A percentile compares a stretch with the other conserved stretches of the same genome.
phyloP scores from a whole-genome alignment of 2,888 invertebrate genomes.

The Polyploca ridens region DNA sequence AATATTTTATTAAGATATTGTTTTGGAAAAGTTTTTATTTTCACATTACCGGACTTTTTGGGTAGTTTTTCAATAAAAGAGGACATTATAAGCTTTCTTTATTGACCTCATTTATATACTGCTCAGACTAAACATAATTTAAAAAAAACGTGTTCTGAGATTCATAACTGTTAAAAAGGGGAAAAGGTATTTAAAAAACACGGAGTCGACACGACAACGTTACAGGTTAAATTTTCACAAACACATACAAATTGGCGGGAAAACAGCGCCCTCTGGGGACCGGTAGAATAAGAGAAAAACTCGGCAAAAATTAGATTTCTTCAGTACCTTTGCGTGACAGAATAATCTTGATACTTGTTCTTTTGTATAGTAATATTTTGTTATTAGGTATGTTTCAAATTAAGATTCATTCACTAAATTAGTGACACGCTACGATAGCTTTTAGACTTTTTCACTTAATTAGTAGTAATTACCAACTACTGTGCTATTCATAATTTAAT shows the following conservation, averaged over 20 bases:
- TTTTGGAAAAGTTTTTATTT: not conserved
- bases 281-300: slow-evolving; percentile 76
- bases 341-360: slow-evolving; percentile 59
- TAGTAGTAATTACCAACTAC: no score
- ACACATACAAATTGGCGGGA: slow-evolving; percentile 79
- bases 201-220: slow-evolving; percentile 51
- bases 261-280: slow-evolving; percentile 61
- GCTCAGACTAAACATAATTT: no score
- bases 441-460: no score
- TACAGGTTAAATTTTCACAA: slow-evolving; percentile 71
- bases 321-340: slow-evolving; percentile 40
- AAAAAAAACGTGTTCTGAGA: not conserved
- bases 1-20: slow-evolving; percentile 37
- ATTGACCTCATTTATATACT: no score
- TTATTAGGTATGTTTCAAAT: no score
- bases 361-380: not conserved
- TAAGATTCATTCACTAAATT: no score
- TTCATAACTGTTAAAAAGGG: slow-evolving; percentile 17
- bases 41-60: no score
- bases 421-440: no score
- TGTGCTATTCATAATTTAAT: no score
- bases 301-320: slow-evolving; percentile 81
- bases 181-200: slow-evolving; percentile 44
- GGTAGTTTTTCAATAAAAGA: no score
- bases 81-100: no score